Evolutionary conservation across 2,888 invertebrate genomes (phyloP), one percentile per base, ranked within the genome.

Genomic region (Thymelicus lineola): DNA sequence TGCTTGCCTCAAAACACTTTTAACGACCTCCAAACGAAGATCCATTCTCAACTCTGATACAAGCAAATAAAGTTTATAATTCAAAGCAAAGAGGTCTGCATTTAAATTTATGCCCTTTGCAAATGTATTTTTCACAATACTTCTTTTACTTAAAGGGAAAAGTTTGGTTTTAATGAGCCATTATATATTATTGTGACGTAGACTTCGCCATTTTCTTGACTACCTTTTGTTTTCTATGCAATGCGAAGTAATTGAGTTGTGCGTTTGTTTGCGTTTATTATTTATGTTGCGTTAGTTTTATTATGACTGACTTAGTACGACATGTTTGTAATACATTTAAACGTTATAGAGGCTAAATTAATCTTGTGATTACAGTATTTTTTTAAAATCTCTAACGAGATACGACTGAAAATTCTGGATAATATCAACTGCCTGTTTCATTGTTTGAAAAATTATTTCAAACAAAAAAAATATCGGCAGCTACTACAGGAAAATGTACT

Each of bases 21-120:
- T 84, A 86, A 86, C 84, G 82, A 82, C 80, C 76, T 36, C 46
- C 0, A 20, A 53, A 20, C 15, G n/a, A 0, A 61, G 35, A 42
- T 1, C 15, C 77, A 75, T 73, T 76, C 74, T 75, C 79, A 57
- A 62, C 61, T 36, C 6, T 62, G 28, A 9, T 9, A 6, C 28
- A n/a, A 36, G 0, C 1, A 0, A 7, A 68, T 48, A 68, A 20
- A 62, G 53, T 53, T 5, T 6, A 57, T 10, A 57, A 55, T 45
- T 7, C 61, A 35, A 36, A 45, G 7, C 35, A 35, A 28, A 28
- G 6, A 42, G n/a, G 42, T 10, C 4, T 2, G 20, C 17, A 20
- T 80, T 81, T 76, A 85, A 85, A 89, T 89, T 90, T 89, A 89
- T 86, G 86, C 81, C 80, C 83, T 48, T 84, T 81, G 83, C 84